Conservation (phyloP, 1,140 invertebrate species). For the Drosophila sp. region DNA sequence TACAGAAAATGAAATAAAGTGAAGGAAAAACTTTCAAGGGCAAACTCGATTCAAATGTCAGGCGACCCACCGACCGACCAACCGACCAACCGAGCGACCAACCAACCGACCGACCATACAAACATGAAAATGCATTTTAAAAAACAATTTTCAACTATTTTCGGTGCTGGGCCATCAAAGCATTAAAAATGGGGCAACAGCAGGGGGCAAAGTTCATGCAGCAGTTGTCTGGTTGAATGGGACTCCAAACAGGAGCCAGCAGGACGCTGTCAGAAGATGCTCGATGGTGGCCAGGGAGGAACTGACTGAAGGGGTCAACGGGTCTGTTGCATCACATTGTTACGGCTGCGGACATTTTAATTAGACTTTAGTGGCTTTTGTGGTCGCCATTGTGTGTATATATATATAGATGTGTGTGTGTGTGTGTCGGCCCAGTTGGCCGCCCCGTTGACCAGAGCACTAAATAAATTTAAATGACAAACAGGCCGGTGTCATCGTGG, state of each 20-base stretch:
- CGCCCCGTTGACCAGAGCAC: slow-evolving; percentile 31
- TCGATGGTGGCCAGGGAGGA: background rate
- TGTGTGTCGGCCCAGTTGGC: slow-evolving; percentile 14
- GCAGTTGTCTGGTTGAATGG: slow-evolving; percentile 17
- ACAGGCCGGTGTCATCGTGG: slow-evolving; percentile 27
- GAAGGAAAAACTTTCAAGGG: slow-evolving; percentile 27
- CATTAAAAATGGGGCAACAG: background rate
- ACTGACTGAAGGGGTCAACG: background rate
- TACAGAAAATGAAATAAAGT: background rate
- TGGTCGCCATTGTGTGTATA: slow-evolving; percentile 43
- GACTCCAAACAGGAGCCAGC: background rate
- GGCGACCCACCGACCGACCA: background rate
- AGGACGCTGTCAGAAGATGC: background rate
- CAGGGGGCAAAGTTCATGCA: slow-evolving; percentile 4
- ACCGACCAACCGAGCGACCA: background rate
- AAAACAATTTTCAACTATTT: slow-evolving; percentile 47
- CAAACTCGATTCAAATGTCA: slow-evolving; percentile 33
- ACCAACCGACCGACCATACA: slow-evolving; percentile 5
- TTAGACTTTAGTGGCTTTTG: slow-evolving; percentile 62
- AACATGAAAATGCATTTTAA: slow-evolving; percentile 26
- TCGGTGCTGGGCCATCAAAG: slow-evolving; percentile 39
- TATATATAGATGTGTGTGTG: slow-evolving; percentile 10
- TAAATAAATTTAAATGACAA: slow-evolving; percentile 59
- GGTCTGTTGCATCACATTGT: slow-evolving; percentile 47
- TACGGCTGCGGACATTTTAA: slow-evolving; percentile 56